Evolutionary conservation across 2,113 vertebrate species (phyloP).

Genomic region (Ahaetulla prasina): DNA sequence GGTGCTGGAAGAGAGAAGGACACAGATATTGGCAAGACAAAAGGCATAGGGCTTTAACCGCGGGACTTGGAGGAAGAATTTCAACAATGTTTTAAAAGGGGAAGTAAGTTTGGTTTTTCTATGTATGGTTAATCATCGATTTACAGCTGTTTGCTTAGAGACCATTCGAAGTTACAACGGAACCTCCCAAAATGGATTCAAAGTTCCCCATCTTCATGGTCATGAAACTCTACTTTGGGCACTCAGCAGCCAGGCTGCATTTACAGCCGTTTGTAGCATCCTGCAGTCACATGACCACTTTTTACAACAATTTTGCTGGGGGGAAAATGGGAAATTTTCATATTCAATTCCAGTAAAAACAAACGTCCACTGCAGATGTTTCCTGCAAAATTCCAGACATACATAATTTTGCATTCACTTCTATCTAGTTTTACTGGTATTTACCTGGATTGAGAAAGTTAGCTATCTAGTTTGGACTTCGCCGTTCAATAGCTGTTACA

Average conservation of each 20-base stretch:
- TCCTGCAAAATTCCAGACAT: background rate
- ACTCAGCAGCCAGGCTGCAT: no score
- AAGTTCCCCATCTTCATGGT: background rate
- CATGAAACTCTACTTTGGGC: background rate
- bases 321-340: background rate
- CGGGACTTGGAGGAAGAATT: background rate
- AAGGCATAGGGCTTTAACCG: background rate
- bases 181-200: no score
- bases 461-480: background rate
- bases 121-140: background rate
- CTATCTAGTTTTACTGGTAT: background rate
- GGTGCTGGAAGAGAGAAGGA: background rate
- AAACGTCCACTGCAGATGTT: background rate
- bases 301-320: background rate
- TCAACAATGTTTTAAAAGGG: background rate
- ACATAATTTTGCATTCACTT: background rate
- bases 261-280: background rate
- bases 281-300: background rate
- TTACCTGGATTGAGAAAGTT: background rate
- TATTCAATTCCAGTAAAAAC: background rate
- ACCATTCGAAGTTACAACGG: no score
- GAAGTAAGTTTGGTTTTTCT: background rate
- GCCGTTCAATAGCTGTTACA: no score
- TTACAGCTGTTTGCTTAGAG: no score
- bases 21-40: background rate